phyloP scores from a whole-genome alignment of 2,888 invertebrate species.

The Noctuana brunneofusca region DNA sequence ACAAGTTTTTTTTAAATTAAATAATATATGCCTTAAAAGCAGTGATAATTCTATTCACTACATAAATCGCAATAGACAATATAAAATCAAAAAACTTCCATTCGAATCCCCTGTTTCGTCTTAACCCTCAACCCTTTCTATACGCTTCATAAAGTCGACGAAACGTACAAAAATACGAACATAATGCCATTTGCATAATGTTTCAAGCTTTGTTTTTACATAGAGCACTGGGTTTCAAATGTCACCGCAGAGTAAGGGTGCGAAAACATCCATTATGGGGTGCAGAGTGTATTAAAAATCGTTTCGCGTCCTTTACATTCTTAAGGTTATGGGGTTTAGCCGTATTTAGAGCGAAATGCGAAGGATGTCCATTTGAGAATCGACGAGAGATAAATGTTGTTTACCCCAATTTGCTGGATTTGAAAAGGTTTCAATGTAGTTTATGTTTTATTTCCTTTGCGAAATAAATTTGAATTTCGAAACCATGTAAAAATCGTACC shows the following conservation, averaged over 20 bases:
- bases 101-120: slow-evolving; percentile 61
- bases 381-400: slow-evolving; percentile 21
- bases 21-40: neutral
- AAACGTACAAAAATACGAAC: slow-evolving; percentile 80
- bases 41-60: slow-evolving; percentile 48
- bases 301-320: slow-evolving; percentile 74
- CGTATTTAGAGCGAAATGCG: slow-evolving; percentile 49
- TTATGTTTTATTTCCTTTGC: neutral
- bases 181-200: slow-evolving; percentile 83
- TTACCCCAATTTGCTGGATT: slow-evolving; percentile 16
- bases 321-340: slow-evolving; percentile 73
- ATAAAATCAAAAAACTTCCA: slow-evolving; percentile 68
- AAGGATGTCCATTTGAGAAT: slow-evolving; percentile 34
- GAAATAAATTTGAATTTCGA: neutral
- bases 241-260: slow-evolving; percentile 79
- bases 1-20: slow-evolving; percentile 25
- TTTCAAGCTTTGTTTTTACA: slow-evolving; percentile 80
- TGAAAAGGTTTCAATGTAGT: neutral
- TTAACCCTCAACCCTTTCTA: slow-evolving; percentile 78
- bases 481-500: neutral
- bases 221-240: slow-evolving; percentile 78
- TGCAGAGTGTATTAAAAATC: slow-evolving; percentile 79
- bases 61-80: slow-evolving; percentile 65
- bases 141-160: slow-evolving; percentile 78
- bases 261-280: slow-evolving; percentile 78